Base-by-base conservation (phyloP, 1,140 invertebrate genomes). In the Probaryconus sp. region DNA sequence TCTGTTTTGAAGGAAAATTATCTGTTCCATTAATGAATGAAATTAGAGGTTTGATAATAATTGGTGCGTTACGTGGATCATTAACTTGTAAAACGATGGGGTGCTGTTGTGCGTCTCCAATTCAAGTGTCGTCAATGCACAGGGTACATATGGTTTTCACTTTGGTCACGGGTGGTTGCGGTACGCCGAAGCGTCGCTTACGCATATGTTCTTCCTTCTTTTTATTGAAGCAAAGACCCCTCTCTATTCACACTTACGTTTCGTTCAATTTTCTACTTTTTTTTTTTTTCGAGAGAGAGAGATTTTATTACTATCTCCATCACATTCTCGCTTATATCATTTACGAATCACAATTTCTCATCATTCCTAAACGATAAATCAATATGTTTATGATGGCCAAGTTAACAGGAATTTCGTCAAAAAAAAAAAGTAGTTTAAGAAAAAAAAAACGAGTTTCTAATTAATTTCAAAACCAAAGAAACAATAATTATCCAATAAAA, bases 51-150 rank as follows among this genome's bases (percentile, higher is more conserved):
- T 40, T 4, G 6, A 30, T 3, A 26, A 42, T 72, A 67, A 74
- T 74, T 67, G 56, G 33, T 42, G 38, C 18, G 56, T 68, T 56
- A 68, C 55, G 42, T 58, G 63, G 11, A 45, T 74, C 47, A 74
- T 74, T 74, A 74, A 74, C 33, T 67, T 26, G 14, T 18, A 20
- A 31, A 58, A 24, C 43, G 60, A 60, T 64, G 58, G 60, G 64
- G 60, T 68, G 61, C 31, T 17, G 5, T 18, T 17, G 5, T 18
- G 65, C 47, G 45, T 67, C 33, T 73, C 48, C 20, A 61, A 67
- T 67, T 67, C 47, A 45, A 70, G 60, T 61, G 61, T 55, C 55
- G 55, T 76, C 60, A 75, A 51, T 75, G 72, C 72, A 48, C 72
- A 75, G 45, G 48, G 51, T 64, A 58, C 72, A 69, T 75, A 75